A percentile compares a stretch with the other conserved stretches of the same genome.
Conservation (phyloP, 2,113 vertebrate genomes). For the Crotalus helleri region DNA sequence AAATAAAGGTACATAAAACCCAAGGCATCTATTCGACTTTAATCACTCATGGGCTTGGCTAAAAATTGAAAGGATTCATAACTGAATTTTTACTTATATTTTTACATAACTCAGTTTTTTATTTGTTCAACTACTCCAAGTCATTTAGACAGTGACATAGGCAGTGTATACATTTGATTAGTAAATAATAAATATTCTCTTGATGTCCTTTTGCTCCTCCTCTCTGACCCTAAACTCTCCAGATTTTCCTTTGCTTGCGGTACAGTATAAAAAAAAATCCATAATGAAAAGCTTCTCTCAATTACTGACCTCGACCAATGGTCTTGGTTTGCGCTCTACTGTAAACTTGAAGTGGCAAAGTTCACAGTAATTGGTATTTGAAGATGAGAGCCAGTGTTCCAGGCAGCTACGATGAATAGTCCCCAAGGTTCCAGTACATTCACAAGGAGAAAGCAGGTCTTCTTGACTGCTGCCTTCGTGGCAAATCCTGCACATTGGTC, state of each 20-base stretch:
- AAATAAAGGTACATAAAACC: neutral
- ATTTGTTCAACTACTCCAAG: neutral
- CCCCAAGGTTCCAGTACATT: conserved; percentile 81
- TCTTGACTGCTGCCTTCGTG: conserved; percentile 83
- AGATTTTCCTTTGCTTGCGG: conserved; percentile 27
- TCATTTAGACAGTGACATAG: neutral
- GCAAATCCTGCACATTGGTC: conserved; percentile 84
- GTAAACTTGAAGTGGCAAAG: conserved; percentile 88
- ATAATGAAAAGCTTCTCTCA: conserved; percentile 35
- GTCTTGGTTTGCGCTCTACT: conserved; percentile 80
- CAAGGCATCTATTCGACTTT: rapidly evolving
- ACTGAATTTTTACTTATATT: neutral
- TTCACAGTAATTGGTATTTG: conserved; percentile 86
- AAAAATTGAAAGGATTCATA: neutral
- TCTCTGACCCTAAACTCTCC: neutral
- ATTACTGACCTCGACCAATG: conserved; percentile 79
- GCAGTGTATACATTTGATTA: neutral
- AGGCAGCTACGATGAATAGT: conserved; percentile 86
- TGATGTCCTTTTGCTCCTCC: neutral
- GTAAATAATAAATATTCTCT: neutral
- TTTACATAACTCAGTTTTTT: neutral
- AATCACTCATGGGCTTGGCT: rapidly evolving
- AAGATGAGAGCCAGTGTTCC: conserved; percentile 85
- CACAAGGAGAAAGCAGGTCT: conserved; percentile 83
- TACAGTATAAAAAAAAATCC: conserved; percentile 22